These are phyloP conservation scores for Parapristionchus giblindavisi DNA, from an alignment of 2,888 invertebrate genomes.

Conservation along the genomic window DNA sequence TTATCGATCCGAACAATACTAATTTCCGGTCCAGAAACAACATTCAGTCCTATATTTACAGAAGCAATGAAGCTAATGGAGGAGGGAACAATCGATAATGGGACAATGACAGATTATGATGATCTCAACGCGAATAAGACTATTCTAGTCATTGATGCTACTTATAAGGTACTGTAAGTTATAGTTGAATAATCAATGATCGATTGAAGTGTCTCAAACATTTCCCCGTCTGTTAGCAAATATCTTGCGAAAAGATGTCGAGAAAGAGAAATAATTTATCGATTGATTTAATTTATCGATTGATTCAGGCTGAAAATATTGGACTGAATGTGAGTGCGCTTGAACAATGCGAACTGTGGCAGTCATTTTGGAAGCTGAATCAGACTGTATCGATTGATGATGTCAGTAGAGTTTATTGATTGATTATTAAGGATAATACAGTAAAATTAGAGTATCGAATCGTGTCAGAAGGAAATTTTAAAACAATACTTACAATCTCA, in stretches of 20 bases:
- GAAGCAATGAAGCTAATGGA: not conserved
- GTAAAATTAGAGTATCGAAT: no score
- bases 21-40: not conserved
- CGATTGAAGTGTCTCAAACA: not conserved
- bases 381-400: conserved; percentile 24
- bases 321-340: conserved; percentile 55
- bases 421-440: no score
- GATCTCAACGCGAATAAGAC: no score
- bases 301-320: conserved; percentile 54
- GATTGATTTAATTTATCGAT: not conserved
- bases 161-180: conserved; percentile 26
- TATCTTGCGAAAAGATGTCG: not conserved
- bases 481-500: no score
- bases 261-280: not conserved
- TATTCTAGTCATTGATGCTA: conserved; percentile 25
- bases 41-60: not conserved
- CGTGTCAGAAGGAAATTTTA: no score
- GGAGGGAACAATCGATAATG: not conserved
- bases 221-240: not conserved
- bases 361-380: conserved; percentile 54
- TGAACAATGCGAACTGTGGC: conserved; percentile 62
- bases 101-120: no score
- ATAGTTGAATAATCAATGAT: not conserved
- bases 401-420: conserved; percentile 22
- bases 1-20: not conserved